These are phyloP conservation scores for Nipponia nippon DNA, from an alignment of 2,113 vertebrate species.

Conservation along the genomic window DNA sequence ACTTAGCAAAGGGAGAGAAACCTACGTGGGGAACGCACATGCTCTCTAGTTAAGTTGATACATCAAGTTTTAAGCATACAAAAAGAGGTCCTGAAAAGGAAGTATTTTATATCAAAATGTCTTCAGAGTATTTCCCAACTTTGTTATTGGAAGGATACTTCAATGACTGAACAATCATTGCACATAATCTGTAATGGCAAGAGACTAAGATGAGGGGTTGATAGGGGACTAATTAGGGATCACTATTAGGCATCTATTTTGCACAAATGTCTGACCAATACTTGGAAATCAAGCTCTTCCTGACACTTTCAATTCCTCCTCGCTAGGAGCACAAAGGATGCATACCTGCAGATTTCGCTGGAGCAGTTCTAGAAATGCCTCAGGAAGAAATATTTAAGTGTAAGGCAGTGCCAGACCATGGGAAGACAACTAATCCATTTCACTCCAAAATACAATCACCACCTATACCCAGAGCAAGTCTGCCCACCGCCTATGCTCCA, in stretches of 20 bases:
- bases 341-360: background rate
- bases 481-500: background rate
- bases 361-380: background rate
- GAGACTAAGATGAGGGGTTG: background rate
- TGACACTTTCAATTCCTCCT: background rate
- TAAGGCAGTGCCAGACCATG: rapidly evolving
- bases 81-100: background rate
- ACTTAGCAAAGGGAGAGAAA: background rate
- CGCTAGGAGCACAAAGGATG: rapidly evolving
- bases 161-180: background rate
- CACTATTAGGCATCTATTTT: background rate
- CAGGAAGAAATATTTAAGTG: rapidly evolving
- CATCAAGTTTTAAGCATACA: background rate
- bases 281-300: background rate
- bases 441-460: background rate
- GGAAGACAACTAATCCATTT: rapidly evolving
- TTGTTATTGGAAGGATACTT: background rate
- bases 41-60: background rate
- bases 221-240: background rate
- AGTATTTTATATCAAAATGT: background rate
- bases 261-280: background rate
- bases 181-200: rapidly evolving
- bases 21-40: rapidly evolving
- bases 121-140: background rate
- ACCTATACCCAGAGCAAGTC: background rate